These are phyloP conservation scores for Coregonus sp. DNA, from an alignment of 2,797 vertebrate species.

Conservation along the genomic window DNA sequence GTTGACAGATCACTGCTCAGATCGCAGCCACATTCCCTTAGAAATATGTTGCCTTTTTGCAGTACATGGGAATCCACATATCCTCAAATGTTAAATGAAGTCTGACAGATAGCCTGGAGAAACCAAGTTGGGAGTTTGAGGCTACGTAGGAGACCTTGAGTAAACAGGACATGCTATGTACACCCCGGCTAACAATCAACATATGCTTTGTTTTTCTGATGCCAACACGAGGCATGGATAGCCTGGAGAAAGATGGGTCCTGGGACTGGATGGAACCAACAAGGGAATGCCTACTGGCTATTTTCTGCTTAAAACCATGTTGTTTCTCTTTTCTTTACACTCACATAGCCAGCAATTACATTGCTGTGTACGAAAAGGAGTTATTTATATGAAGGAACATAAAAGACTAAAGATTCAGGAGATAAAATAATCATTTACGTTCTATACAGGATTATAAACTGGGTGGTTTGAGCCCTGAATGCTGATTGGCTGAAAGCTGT, in stretches of 20 bases:
- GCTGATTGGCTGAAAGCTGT: too few relatives aligned
- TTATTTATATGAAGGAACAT: conserved; percentile 28
- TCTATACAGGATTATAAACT: neutral
- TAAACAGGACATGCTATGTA: conserved; percentile 97
- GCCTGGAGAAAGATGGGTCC: conserved; percentile 83
- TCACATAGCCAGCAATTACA: conserved; percentile 63
- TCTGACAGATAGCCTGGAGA: conserved; percentile 99
- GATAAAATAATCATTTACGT: neutral
- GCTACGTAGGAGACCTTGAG: conserved; percentile 92
- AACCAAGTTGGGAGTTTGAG: conserved; percentile 94
- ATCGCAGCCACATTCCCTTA: conserved; percentile 83
- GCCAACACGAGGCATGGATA: conserved; percentile 83
- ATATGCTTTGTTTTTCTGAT: conserved; percentile 94
- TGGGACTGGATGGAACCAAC: conserved; percentile 73
- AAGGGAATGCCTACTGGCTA: conserved; percentile 69
- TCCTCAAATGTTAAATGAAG: conserved; percentile 91
- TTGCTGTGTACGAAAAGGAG: conserved; percentile 36
- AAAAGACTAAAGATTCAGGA: conserved; percentile 1
- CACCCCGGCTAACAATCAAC: conserved; percentile 97
- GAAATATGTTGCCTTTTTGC: conserved; percentile 90
- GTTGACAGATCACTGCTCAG: conserved; percentile 92
- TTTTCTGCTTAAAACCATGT: conserved; percentile 63
- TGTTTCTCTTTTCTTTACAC: conserved; percentile 68
- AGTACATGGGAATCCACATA: conserved; percentile 88
- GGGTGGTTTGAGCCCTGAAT: too few relatives aligned